Evolutionary conservation across 2,888 invertebrate species (phyloP), one percentile per base, ranked within the genome.

Genomic region (Dryadula phaetusa): DNA sequence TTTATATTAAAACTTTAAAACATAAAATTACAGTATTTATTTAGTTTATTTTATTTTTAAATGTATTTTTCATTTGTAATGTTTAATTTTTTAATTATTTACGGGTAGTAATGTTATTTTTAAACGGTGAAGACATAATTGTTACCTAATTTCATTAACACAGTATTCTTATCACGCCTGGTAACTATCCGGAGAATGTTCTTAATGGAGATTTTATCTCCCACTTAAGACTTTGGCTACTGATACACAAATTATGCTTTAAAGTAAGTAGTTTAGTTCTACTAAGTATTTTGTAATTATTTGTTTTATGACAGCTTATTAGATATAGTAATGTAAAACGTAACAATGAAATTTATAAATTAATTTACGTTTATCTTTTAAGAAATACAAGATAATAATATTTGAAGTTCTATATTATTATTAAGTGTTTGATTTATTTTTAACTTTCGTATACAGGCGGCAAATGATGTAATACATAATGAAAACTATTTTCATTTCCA

Each of bases 401-500:
- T 16, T 16, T 42, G 5, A 42, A 12, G 3, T 12, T 12, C 18
- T 20, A 22, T n/a, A n/a, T n/a, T n/a, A n/a, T 52, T 28, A 10
- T 28, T 1, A 52, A 16, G 4, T 49, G n/a, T 49, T 28, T n/a
- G 8, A 22, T n/a, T 12, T 40, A 42, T 65, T 52, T 65, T 16
- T 37, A 42, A 25, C 10, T 54, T 53, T 54, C 22, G 37, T 53
- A 66, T 40, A 40, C 37, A 62, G 25, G 40, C 25, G 37, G 2
- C 37, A 7, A 66, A 62, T 68, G 63, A 64, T 71, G 66, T 71
- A 65, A 67, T 73, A 74, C 72, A 73, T 72, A 70, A 58, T 58
- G 61, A 42, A 68, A 54, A 62, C 52, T 54, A 20, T 62, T 66
- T 71, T 58, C 47, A 64, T 64, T 42, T 64, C 49, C 70, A 60